Conservation (phyloP, 2,113 vertebrate genomes). For the Phyllostomus hastatus region DNA sequence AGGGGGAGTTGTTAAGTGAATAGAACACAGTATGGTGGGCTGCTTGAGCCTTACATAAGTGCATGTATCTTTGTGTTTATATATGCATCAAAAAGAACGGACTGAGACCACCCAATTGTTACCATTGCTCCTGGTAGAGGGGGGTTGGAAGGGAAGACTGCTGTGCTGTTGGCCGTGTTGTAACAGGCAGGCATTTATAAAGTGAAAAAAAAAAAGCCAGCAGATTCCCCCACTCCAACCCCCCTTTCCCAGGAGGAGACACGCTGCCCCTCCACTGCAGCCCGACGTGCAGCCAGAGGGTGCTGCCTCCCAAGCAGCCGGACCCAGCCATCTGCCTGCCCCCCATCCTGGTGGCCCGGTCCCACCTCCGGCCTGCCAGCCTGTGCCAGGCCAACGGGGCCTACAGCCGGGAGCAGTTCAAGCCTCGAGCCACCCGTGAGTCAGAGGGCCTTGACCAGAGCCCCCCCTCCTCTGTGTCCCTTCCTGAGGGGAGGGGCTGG, state of each 20-base stretch:
- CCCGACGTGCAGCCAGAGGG: constrained; percentile 68
- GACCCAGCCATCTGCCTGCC: neutral
- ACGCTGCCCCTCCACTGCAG: constrained; percentile 80
- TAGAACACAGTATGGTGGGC: neutral
- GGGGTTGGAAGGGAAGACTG: neutral
- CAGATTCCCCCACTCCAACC: neutral
- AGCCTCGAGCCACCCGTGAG: constrained; percentile 85
- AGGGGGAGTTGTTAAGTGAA: neutral
- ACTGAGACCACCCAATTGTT: neutral
- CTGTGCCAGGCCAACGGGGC: constrained; percentile 86
- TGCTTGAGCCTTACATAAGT: neutral
- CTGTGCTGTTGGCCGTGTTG: neutral
- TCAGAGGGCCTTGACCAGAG: neutral
- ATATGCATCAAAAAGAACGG: neutral
- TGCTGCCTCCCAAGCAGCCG: neutral
- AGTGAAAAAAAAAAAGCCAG: neutral
- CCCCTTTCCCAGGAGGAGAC: constrained; percentile 80
- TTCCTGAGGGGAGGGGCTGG: too few species aligned
- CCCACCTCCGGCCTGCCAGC: constrained; percentile 85
- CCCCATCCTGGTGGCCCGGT: constrained; percentile 49
- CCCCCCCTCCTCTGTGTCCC: neutral
- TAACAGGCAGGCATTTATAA: neutral
- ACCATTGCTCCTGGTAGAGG: neutral
- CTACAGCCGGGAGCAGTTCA: constrained; percentile 88
- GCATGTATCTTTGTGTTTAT: neutral